A percentile compares a stretch with the other conserved stretches of the same genome.
Evolutionary conservation across 2,113 vertebrate species (phyloP).

Genomic region (Calidris pygmaea): DNA sequence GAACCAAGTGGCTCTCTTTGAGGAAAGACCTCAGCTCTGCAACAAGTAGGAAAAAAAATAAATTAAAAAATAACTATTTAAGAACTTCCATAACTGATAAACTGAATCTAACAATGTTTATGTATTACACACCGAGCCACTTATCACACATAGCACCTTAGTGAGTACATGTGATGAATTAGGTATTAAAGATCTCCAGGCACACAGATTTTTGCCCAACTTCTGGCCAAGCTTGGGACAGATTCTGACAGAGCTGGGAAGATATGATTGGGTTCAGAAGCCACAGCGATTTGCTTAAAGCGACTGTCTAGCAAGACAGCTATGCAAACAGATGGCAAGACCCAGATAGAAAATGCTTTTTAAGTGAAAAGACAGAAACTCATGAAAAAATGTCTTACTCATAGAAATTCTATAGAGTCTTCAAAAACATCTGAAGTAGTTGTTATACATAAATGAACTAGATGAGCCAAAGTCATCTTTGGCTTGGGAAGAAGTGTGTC

Average conservation of each 20-base stretch:
- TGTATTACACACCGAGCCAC: not conserved
- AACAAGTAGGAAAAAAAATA: not conserved
- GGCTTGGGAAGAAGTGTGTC: not conserved
- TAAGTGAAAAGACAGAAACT: constrained; percentile 52
- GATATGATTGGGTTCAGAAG: not conserved
- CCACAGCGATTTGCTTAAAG: not conserved
- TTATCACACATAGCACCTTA: not conserved
- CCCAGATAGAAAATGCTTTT: constrained; percentile 61
- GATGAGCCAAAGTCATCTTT: constrained; percentile 7
- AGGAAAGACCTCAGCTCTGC: not conserved
- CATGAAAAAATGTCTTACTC: constrained; percentile 39
- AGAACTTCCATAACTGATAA: not conserved
- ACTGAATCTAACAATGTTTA: not conserved
- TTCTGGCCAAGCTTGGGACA: not conserved
- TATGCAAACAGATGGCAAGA: constrained; percentile 64
- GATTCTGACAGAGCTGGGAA: not conserved
- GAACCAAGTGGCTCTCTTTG: not conserved
- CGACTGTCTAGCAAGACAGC: constrained; percentile 60
- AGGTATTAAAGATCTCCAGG: not conserved
- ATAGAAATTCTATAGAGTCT: constrained; percentile 20
- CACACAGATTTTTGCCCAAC: not conserved
- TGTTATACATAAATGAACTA: constrained; percentile 31
- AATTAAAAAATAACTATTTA: not conserved
- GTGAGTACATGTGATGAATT: not conserved
- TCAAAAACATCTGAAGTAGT: constrained; percentile 42